Percentiles rank a stretch among this genome's conserved stretches.
Evolutionary conservation across 2,888 invertebrate genomes (phyloP).

Genomic region (Spialia ferax): DNA sequence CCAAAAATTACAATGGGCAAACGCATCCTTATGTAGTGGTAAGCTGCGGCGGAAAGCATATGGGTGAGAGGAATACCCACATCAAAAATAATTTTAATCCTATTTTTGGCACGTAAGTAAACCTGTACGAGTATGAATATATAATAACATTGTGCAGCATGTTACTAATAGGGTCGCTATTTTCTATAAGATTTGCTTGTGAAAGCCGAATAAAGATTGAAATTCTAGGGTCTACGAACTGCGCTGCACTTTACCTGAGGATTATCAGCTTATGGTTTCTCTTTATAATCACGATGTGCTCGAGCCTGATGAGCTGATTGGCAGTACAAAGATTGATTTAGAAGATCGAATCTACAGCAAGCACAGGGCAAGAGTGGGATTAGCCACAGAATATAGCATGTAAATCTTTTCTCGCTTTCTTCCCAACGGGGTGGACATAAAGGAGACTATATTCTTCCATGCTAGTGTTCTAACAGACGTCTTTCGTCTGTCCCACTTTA

Average conservation of each 20-base stretch:
- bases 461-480: no score
- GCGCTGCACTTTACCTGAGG: slow-evolving; percentile 90
- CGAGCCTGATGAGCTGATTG: slow-evolving; percentile 92
- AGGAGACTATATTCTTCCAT: no score
- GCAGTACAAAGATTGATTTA: slow-evolving; percentile 93
- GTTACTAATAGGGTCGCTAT: no score
- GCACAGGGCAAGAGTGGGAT: slow-evolving; percentile 93
- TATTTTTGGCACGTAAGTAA: slow-evolving; percentile 91
- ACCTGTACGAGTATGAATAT: no score
- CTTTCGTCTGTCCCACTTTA: no score
- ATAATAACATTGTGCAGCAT: no score
- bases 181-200: not conserved
- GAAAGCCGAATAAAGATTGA: not conserved
- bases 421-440: no score
- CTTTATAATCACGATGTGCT: slow-evolving; percentile 92
- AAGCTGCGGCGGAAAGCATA: slow-evolving; percentile 88
- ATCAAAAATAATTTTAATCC: slow-evolving; percentile 92
- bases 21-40: slow-evolving; percentile 93
- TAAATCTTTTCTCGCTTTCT: no score
- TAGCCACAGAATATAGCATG: slow-evolving; percentile 90
- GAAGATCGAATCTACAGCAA: slow-evolving; percentile 94
- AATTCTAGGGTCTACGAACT: slow-evolving; percentile 90
- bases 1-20: slow-evolving; percentile 90
- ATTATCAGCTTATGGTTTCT: slow-evolving; percentile 90
- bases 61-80: slow-evolving; percentile 89